These are phyloP conservation scores for Catocala nupta DNA, from an alignment of 2,888 invertebrate genomes.

Conservation along the genomic window DNA sequence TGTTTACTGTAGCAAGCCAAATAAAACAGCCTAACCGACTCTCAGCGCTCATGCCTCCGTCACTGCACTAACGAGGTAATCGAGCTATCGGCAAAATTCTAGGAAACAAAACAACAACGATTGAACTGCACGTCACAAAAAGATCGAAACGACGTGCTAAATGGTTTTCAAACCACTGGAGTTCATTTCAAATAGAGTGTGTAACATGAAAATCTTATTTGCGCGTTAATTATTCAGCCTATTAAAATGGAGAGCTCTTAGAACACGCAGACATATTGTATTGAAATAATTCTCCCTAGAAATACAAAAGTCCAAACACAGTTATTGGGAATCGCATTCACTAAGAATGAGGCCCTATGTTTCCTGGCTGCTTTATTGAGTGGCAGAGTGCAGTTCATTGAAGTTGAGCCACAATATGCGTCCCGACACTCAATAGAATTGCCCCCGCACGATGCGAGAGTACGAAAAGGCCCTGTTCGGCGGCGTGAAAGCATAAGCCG, in stretches of 20 bases:
- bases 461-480: slow-evolving; percentile 71
- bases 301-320: slow-evolving; percentile 23
- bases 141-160: slow-evolving; percentile 49
- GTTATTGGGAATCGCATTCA: slow-evolving; percentile 34
- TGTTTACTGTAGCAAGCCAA: too few species aligned
- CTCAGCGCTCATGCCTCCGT: too few species aligned
- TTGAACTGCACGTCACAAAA: slow-evolving; percentile 55
- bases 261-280: neutral
- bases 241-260: slow-evolving; percentile 16
- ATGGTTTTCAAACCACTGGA: slow-evolving; percentile 48
- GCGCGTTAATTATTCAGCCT: slow-evolving; percentile 36
- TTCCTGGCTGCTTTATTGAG: slow-evolving; percentile 56
- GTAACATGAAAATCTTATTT: slow-evolving; percentile 41
- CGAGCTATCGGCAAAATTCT: slow-evolving; percentile 9
- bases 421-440: slow-evolving; percentile 69
- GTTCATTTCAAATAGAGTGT: slow-evolving; percentile 44
- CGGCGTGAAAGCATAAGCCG: slow-evolving; percentile 71
- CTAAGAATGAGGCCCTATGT: slow-evolving; percentile 20
- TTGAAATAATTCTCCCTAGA: neutral
- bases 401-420: slow-evolving; percentile 62
- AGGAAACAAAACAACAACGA: slow-evolving; percentile 41
- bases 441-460: slow-evolving; percentile 58
- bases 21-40: too few species aligned
- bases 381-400: slow-evolving; percentile 59
- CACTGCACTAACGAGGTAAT: too few species aligned